These are phyloP conservation scores for Cabera pusaria DNA, from an alignment of 2,888 invertebrate genomes.

Conservation along the genomic window DNA sequence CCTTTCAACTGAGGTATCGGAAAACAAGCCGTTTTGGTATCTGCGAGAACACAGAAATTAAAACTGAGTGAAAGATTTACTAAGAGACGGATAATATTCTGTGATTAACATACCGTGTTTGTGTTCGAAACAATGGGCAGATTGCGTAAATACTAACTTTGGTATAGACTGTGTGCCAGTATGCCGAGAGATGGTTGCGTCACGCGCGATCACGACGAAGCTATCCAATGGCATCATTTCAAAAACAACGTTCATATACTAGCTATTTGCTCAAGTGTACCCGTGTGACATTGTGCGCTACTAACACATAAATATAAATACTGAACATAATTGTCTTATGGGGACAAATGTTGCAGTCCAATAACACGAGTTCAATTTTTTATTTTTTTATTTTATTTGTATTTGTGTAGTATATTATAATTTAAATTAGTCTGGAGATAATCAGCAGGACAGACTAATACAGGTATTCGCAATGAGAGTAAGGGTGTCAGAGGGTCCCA, in stretches of 20 bases:
- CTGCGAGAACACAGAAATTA: too few relatives aligned
- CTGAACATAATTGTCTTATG: conserved; percentile 29
- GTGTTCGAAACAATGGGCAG: conserved; percentile 40
- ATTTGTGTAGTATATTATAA: too few relatives aligned
- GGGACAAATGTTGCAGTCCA: conserved; percentile 40
- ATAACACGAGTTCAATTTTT: conserved; percentile 24
- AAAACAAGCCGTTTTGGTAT: too few relatives aligned
- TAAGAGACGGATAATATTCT: conserved; percentile 30
- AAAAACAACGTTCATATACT: conserved; percentile 73
- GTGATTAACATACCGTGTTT: conserved; percentile 40
- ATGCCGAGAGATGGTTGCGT: conserved; percentile 52
- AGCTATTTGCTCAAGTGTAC: conserved; percentile 74
- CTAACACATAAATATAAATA: conserved; percentile 14
- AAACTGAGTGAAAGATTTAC: conserved; percentile 15
- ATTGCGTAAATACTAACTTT: conserved; percentile 44
- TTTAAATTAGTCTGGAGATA: too few relatives aligned
- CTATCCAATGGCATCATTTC: conserved; percentile 56
- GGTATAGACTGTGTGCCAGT: conserved; percentile 10
- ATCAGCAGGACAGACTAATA: too few relatives aligned
- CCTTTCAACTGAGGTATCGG: too few relatives aligned
- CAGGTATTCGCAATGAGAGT: too few relatives aligned
- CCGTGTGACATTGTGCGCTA: conserved; percentile 48
- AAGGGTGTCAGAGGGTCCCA: too few relatives aligned
- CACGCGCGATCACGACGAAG: conserved; percentile 55
- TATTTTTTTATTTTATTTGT: too few relatives aligned